phyloP scores from a whole-genome alignment of 2,113 vertebrate species.

The Chlamydotis undulata region DNA sequence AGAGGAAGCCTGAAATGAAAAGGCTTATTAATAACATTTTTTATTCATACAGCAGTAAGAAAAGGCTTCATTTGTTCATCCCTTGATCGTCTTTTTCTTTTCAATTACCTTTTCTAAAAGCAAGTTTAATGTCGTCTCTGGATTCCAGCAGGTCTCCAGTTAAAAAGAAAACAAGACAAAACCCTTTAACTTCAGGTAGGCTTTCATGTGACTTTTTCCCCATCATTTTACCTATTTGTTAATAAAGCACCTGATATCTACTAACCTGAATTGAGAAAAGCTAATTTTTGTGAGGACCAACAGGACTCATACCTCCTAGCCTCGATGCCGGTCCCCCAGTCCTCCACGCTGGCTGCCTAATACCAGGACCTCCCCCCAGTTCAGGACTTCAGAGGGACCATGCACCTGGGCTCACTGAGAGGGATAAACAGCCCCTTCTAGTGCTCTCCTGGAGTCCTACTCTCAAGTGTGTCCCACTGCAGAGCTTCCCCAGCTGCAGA shows the following conservation, averaged over 20 bases:
- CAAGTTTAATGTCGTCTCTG: background rate
- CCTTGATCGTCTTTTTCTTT: constrained; percentile 13
- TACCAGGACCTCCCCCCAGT: rapidly evolving
- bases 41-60: constrained; percentile 26
- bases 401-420: rapidly evolving
- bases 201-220: background rate
- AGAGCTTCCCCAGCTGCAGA: background rate
- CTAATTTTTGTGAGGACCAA: background rate
- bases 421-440: background rate
- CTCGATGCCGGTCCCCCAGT: rapidly evolving
- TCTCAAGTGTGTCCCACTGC: background rate
- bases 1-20: constrained; percentile 14
- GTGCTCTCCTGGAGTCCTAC: background rate
- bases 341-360: rapidly evolving
- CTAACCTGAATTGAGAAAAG: background rate
- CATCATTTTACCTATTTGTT: background rate
- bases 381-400: background rate
- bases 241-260: background rate
- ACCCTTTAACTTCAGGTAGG: background rate
- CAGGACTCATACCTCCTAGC: background rate
- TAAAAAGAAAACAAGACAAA: constrained; percentile 18
- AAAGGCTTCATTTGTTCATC: constrained; percentile 39
- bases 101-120: constrained; percentile 21
- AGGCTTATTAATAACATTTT: constrained; percentile 22
- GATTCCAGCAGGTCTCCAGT: background rate